Conservation (phyloP, 2,113 vertebrate genomes). For the Butorides virescens region DNA sequence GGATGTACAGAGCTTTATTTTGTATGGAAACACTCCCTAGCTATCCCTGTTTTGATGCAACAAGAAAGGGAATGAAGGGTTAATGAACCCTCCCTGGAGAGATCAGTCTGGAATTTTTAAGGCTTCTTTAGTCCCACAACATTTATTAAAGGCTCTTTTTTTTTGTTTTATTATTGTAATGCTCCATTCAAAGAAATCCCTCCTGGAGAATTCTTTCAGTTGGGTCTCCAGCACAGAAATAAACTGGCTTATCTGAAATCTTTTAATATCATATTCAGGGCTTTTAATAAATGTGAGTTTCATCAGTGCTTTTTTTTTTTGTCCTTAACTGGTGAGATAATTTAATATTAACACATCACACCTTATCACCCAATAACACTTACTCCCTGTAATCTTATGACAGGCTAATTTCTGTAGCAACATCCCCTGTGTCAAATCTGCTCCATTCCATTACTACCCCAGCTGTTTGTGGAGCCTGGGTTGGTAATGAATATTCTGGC, state of each 20-base stretch:
- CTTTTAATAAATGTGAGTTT: conserved; percentile 69
- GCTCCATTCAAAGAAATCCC: conserved; percentile 46
- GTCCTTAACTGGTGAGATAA: conserved; percentile 26
- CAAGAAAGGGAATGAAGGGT: conserved; percentile 19
- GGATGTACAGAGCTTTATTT: not conserved
- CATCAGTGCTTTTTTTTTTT: conserved; percentile 12
- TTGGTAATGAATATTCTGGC: conserved; percentile 66
- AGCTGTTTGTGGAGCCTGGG: not conserved
- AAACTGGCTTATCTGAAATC: conserved; percentile 66
- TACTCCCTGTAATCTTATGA: conserved; percentile 69
- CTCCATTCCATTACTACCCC: conserved; percentile 50
- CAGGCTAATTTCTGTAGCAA: conserved; percentile 70
- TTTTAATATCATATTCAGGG: conserved; percentile 64
- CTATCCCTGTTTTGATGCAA: conserved; percentile 36
- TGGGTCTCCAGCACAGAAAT: conserved; percentile 37
- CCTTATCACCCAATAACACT: conserved; percentile 70
- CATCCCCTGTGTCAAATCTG: conserved; percentile 65
- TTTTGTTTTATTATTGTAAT: conserved; percentile 55
- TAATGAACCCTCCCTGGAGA: not conserved
- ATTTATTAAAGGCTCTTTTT: conserved; percentile 24
- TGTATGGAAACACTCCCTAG: not conserved
- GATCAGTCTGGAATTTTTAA: conserved; percentile 12
- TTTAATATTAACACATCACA: conserved; percentile 72
- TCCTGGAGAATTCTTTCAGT: conserved; percentile 57
- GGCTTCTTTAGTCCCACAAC: not conserved